Conservation (phyloP, 2,888 invertebrate genomes). For the Drosophila macrothrix region DNA sequence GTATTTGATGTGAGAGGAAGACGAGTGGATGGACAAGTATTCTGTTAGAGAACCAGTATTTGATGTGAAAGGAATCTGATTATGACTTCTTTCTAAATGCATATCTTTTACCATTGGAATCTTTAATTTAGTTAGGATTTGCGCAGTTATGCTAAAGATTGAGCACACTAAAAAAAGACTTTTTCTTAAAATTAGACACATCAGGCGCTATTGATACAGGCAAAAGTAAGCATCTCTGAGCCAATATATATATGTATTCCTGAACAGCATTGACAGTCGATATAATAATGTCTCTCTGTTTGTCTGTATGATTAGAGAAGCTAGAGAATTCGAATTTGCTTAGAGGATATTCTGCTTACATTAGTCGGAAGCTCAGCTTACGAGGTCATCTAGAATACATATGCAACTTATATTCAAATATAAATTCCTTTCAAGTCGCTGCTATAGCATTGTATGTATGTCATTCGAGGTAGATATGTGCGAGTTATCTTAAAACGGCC, state of each 20-base stretch:
- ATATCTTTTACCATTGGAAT: no score
- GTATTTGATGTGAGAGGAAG: background rate
- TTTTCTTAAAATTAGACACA: background rate
- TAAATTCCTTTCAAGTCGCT: background rate
- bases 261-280: background rate
- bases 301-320: background rate
- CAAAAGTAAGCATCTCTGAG: fast-evolving
- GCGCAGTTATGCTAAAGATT: background rate
- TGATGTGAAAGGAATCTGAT: no score
- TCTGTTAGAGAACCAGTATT: background rate
- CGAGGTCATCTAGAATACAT: background rate
- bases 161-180: background rate
- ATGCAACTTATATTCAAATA: background rate
- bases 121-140: background rate
- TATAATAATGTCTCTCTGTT: background rate
- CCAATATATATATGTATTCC: background rate
- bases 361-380: background rate
- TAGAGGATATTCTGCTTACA: no score
- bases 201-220: no score
- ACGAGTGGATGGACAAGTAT: background rate
- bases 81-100: background rate
- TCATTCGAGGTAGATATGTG: background rate
- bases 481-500: conserved; percentile 13
- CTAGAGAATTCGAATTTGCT: background rate
- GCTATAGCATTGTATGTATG: background rate